Evolutionary conservation across 1,140 invertebrate species (phyloP), one percentile per base, ranked within the genome.

Genomic region (Cryptotermes secundus): DNA sequence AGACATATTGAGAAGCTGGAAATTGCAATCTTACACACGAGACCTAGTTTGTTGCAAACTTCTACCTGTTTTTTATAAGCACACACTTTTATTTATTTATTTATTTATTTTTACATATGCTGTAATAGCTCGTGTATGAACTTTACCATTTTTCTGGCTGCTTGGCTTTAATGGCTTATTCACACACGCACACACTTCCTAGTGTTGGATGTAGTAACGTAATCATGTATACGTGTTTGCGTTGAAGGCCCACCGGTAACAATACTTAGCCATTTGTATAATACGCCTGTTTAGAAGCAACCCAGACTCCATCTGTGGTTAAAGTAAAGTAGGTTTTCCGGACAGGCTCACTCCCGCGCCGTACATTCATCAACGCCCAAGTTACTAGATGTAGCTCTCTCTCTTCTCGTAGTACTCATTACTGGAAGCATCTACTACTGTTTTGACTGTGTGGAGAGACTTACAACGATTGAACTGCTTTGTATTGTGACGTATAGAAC

Each of bases 241-340:
- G 9, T 49, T 22, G 45, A 49, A 49, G 45, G 12, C 12, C 22
- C 22, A 49, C 45, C 16, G 6, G 2, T 14, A 49, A 19, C 45
- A 49, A 49, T 19, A 49, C 19, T 49, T 49, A 19, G 16, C 45
- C 31, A 3, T 72, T 72, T 72, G 59, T 72, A 72, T 72, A 72
- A 72, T 31, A 72, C 59, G n/a, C 19, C 53, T 59, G 53, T 59
- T 59, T 59, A 59, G 53, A 59, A 31, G n/a, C 31, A 31, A 6
- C 59, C 59, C 26, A 72, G 59, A 72, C n/a, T 72, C 59, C 3
- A 72, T 26, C n/a, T 72, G 6, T 72, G n/a, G 59, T 2, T 59
- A 72, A 72, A n/a, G 59, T 72, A 72, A 72, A 72, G 59, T 72
- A 31, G 59, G 59, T 72, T 72, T 72, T 31, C 59, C 59, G 59